Evolutionary conservation across 1,140 invertebrate species (phyloP).

Genomic region (Leptopilina boulardi): DNA sequence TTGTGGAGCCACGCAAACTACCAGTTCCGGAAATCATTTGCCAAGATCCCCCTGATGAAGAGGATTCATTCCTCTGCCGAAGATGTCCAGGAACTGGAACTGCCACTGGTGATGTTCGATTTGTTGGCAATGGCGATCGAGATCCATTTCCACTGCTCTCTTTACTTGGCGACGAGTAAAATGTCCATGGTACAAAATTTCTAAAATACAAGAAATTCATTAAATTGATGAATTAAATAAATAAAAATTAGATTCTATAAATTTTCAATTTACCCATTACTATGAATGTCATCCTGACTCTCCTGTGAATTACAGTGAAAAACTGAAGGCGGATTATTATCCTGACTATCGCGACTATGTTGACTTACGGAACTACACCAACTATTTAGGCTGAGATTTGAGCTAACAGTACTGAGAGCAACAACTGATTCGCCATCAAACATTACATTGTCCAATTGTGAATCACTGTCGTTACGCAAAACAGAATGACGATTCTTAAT

Average conservation of each 20-base stretch:
- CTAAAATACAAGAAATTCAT: slow-evolving; percentile 46
- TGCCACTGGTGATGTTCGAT: slow-evolving; percentile 79
- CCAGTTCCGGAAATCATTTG: slow-evolving; percentile 83
- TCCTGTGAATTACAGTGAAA: slow-evolving; percentile 70
- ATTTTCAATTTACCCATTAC: slow-evolving; percentile 66
- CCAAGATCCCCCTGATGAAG: slow-evolving; percentile 80
- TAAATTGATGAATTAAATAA: neutral
- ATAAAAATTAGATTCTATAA: no score
- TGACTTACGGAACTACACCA: slow-evolving; percentile 78
- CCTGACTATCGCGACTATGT: slow-evolving; percentile 76
- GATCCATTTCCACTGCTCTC: slow-evolving; percentile 61
- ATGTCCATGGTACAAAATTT: slow-evolving; percentile 62
- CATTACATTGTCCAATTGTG: slow-evolving; percentile 75
- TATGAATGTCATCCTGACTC: slow-evolving; percentile 71
- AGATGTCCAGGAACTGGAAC: slow-evolving; percentile 74
- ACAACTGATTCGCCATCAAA: slow-evolving; percentile 75
- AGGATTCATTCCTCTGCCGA: slow-evolving; percentile 79
- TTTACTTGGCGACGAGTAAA: slow-evolving; percentile 66
- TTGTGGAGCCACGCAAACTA: slow-evolving; percentile 78
- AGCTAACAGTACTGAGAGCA: slow-evolving; percentile 75
- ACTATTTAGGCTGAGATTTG: slow-evolving; percentile 79
- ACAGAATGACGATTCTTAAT: slow-evolving; percentile 64
- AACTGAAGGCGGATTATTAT: slow-evolving; percentile 70
- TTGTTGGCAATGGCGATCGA: slow-evolving; percentile 67
- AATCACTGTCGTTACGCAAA: slow-evolving; percentile 76